phyloP scores from a whole-genome alignment of 1,140 invertebrate species.

The Colletes latitarsis region DNA sequence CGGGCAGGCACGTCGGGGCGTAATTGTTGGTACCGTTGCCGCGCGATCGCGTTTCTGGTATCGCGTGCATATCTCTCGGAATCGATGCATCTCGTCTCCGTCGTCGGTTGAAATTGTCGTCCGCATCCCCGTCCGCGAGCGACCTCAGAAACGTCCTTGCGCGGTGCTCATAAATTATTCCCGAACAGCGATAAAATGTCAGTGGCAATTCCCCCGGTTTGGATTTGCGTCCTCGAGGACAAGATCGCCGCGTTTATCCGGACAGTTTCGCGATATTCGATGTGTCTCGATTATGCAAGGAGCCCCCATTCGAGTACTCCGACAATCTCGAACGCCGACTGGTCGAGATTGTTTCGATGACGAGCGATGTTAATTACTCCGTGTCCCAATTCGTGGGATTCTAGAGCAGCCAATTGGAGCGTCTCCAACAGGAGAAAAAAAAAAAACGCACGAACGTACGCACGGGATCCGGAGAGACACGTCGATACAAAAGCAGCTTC shows the following conservation, averaged over 20 bases:
- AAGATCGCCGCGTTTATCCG: conserved; percentile 16
- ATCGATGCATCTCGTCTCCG: too few species aligned
- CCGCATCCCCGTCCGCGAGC: background rate
- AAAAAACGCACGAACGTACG: background rate
- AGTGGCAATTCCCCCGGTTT: background rate
- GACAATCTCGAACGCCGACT: background rate
- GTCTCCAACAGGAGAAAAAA: background rate
- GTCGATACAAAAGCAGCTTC: too few species aligned
- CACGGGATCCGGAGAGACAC: too few species aligned
- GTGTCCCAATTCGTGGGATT: conserved; percentile 13
- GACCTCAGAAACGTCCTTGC: background rate
- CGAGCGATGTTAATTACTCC: conserved; percentile 35
- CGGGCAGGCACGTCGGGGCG: too few species aligned
- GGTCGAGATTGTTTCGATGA: conserved; percentile 17
- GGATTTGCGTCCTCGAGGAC: background rate
- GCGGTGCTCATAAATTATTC: conserved; percentile 25
- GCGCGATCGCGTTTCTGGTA: too few species aligned
- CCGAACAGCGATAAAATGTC: conserved; percentile 10
- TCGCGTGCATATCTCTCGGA: too few species aligned
- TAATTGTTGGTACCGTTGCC: too few species aligned
- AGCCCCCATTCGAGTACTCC: background rate
- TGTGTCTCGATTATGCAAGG: conserved; percentile 35
- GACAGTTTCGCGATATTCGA: background rate
- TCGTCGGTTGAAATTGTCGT: too few species aligned
- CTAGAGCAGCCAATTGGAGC: background rate